Evolutionary conservation across 2,888 invertebrate species (phyloP), one percentile per base, ranked within the genome.

Genomic region (Chrysolina oricalcia): DNA sequence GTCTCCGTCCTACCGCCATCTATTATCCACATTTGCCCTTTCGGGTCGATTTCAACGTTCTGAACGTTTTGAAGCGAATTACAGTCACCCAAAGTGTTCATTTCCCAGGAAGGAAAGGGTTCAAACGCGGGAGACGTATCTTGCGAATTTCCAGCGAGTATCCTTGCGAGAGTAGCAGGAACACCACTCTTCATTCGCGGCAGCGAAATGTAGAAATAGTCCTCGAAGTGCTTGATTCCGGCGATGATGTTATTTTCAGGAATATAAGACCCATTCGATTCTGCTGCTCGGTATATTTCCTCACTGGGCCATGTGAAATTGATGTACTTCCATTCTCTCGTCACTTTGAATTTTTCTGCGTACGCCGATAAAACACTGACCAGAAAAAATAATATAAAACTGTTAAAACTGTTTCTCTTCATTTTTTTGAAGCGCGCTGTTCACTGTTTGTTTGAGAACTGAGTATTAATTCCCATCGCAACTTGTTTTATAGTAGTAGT

Each of bases 91-190:
- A 93, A 77, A 19, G 88, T 87, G 85, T 95, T 94, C 89, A 92
- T 91, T 23, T 89, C 90, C 94, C 94, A 95, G 78, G 90, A 92
- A 75, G 95, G 95, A 86, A 92, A 95, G 3, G 95, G 93, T 70
- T 90, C 90, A 63, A 95, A 87, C 56, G 89, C 88, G 19, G 92
- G 93, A 70, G 91, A 89, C n/a, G 91, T 91, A 23, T 87, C 84
- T 80, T 89, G 90, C 81, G 88, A 89, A 78, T 88, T 88, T 56
- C 85, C 85, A 63, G 90, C 88, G 27, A 92, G 90, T 35, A 92
- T 90, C 75, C 92, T 90, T 0, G 91, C 92, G 41, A 95, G 88
- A 2, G 94, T 94, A 50, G 92, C 93, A 46, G 94, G 94, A 4
- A 94, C 93, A 11, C 94, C 94, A 74, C 90, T 89, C 83, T 91